Evolutionary conservation across 2,797 vertebrate species (phyloP).

Genomic region (Pseudomugil tenellus): DNA sequence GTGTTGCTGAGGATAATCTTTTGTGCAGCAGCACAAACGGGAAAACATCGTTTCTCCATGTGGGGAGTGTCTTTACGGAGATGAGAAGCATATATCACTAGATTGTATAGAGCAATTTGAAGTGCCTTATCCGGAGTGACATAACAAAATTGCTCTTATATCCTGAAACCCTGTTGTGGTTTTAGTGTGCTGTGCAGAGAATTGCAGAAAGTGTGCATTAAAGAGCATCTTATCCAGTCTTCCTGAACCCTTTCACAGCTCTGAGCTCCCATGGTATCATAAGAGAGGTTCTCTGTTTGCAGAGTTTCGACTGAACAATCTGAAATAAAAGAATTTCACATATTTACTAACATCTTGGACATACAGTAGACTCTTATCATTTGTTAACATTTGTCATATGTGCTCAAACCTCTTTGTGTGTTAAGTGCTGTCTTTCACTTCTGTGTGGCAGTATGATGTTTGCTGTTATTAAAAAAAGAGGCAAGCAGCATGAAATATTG

Average conservation of each 20-base stretch:
- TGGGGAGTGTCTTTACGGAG: conserved; percentile 23
- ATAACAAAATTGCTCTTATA: conserved; percentile 73
- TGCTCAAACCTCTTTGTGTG: conserved; percentile 30
- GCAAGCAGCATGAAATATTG: conserved; percentile 51
- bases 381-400: conserved; percentile 19
- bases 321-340: conserved; percentile 25
- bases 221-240: conserved; percentile 32
- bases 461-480: conserved; percentile 10
- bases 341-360: conserved; percentile 32
- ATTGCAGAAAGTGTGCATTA: conserved; percentile 4
- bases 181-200: conserved; percentile 31
- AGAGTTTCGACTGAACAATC: conserved; percentile 52
- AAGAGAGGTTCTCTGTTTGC: conserved; percentile 4
- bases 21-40: conserved; percentile 25
- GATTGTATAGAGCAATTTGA: conserved; percentile 80
- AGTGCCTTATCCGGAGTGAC: conserved; percentile 77
- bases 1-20: conserved; percentile 20
- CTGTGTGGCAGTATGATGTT: conserved; percentile 27
- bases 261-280: conserved; percentile 61
- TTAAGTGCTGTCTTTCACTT: conserved; percentile 31
- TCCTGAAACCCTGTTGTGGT: conserved; percentile 30
- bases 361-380: conserved; percentile 28
- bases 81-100: conserved; percentile 60
- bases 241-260: conserved; percentile 41
- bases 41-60: conserved; percentile 7